Evolutionary conservation across 1,140 invertebrate genomes (phyloP), one percentile per base, ranked within the genome.

Genomic region (Drosophila tani): DNA sequence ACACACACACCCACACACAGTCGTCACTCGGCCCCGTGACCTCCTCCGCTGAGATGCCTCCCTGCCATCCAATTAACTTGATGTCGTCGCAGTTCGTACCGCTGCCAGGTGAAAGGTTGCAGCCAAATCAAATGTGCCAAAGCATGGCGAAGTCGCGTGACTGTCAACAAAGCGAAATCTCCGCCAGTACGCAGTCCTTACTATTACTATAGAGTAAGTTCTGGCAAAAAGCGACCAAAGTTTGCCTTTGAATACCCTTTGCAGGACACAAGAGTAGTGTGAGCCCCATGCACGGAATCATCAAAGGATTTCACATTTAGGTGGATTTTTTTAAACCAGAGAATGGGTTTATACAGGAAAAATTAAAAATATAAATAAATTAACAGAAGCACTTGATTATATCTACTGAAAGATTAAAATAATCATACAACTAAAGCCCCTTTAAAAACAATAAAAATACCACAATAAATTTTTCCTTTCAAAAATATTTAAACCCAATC

Each of bases 91-190:
- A 60, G 75, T 21, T 50, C 63, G 41, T 69, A 64, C 60, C 57
- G 71, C 64, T 70, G 27, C 40, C 29, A 88, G 85, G 84, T 88
- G 85, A 90, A 88, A 88, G 84, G 85, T 88, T 84, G 66, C 70
- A 66, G 77, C 78, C 81, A 79, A 85, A 87, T 87, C 84, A 81
- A 87, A 88, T 84, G 84, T 84, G 81, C 81, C 84, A 75, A 87
- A 49, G 59, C 77, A 64, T 60, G 58, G 73, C 51, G 19, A 75
- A 87, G 69, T 88, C 74, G 78, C 84, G 84, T 84, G 84, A 90
- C 81, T 79, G 85, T 88, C 85, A 79, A 57, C 67, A 58, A 69
- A 38, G 74, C 47, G 55, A 58, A 71, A 46, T 79, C 66, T 64
- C 58, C 19, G 41, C 7, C 29, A 45, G 19, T 45, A 56, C 35